Evolutionary conservation across 2,888 invertebrate genomes (phyloP).

Genomic region (Sarcophaga caerulescens): DNA sequence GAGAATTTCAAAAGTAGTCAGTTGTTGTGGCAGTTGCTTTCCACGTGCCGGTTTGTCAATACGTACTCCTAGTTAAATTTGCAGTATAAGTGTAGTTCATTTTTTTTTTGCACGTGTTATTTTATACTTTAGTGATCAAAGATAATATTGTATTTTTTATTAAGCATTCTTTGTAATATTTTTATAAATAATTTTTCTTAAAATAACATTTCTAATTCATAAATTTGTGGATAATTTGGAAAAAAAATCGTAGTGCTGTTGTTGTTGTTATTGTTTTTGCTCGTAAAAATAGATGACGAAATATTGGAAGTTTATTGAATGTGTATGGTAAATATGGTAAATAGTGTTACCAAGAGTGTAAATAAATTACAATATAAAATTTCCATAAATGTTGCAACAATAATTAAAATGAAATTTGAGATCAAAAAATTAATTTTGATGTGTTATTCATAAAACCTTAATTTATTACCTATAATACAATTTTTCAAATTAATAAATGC

Average conservation of each 20-base stretch:
- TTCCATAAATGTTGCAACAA: too few species aligned
- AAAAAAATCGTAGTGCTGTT: neutral
- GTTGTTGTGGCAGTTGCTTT: neutral
- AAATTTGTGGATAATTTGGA: neutral
- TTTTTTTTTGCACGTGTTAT: neutral
- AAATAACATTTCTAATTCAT: conserved; percentile 2
- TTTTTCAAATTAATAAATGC: too few species aligned
- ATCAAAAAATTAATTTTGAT: too few species aligned
- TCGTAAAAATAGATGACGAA: conserved; percentile 57
- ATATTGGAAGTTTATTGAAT: conserved; percentile 59
- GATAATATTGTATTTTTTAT: neutral
- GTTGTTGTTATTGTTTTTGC: neutral
- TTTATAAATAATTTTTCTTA: neutral
- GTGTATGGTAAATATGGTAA: neutral
- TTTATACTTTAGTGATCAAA: neutral
- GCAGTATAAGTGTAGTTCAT: neutral
- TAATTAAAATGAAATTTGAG: too few species aligned
- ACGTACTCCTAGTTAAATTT: neutral
- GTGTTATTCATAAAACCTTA: too few species aligned
- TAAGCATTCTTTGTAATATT: neutral
- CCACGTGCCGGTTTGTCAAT: neutral
- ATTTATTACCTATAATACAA: too few species aligned
- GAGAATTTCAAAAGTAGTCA: too few species aligned
- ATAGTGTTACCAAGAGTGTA: too few species aligned
- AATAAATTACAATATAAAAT: too few species aligned